phyloP scores from a whole-genome alignment of 2,113 vertebrate species.

The Heptranchias perlo region DNA sequence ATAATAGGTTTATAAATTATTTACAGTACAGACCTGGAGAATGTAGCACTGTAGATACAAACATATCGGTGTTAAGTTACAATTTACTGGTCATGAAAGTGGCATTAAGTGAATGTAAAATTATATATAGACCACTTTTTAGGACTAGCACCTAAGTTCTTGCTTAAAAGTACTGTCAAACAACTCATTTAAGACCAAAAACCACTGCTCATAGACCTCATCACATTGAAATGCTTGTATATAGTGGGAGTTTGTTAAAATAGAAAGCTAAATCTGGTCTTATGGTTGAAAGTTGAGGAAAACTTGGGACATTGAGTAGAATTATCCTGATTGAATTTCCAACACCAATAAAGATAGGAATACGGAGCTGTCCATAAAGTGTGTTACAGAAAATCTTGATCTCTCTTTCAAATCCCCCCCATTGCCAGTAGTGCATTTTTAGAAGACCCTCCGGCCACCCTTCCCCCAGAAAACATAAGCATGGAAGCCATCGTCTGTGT shows the following conservation, averaged over 20 bases:
- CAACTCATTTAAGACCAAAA: background rate
- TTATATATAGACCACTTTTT: background rate
- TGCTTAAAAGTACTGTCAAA: background rate
- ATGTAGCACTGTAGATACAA: background rate
- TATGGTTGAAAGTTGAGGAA: background rate
- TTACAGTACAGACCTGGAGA: background rate
- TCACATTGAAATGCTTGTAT: background rate
- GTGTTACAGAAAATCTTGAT: background rate
- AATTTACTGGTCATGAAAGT: background rate
- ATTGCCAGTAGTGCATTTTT: background rate
- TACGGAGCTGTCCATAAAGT: background rate
- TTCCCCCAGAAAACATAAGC: background rate
- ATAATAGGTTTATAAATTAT: background rate
- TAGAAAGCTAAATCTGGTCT: background rate
- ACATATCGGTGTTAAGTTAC: background rate
- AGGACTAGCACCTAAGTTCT: background rate
- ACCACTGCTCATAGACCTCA: background rate
- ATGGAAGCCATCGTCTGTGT: no score
- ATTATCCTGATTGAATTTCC: background rate
- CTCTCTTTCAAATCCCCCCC: no score
- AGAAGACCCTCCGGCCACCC: background rate
- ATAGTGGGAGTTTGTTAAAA: background rate
- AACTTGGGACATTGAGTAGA: background rate
- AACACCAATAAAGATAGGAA: background rate
- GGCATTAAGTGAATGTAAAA: background rate